Evolutionary conservation across 53 echinoderm and acorn worm species (phyloP).

Genomic region (Patiria pectinifera): DNA sequence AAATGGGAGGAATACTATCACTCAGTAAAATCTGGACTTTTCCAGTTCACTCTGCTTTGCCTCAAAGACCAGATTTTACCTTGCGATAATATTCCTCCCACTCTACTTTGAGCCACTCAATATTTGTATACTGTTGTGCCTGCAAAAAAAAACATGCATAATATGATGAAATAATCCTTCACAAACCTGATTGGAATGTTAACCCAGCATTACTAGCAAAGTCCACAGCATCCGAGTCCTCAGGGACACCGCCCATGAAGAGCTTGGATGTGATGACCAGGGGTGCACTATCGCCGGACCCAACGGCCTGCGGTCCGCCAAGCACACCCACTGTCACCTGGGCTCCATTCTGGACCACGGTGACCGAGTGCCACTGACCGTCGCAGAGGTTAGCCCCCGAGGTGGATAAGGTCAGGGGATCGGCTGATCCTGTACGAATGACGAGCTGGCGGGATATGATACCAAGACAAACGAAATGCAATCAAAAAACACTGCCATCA

Average conservation of each 20-base stretch:
- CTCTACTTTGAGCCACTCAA: no score
- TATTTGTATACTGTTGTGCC: no score
- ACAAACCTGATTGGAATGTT: slow-evolving; percentile 55
- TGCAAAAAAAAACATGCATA: no score
- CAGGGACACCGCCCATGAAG: slow-evolving; percentile 80
- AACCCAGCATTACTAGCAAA: slow-evolving; percentile 57
- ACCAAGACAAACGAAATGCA: neutral
- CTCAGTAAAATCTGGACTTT: no score
- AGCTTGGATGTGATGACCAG: slow-evolving; percentile 71
- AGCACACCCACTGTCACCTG: slow-evolving; percentile 36
- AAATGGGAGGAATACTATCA: no score
- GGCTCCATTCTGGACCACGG: slow-evolving; percentile 69
- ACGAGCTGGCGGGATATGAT: slow-evolving; percentile 49
- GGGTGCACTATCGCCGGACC: neutral
- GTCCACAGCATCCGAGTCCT: slow-evolving; percentile 68
- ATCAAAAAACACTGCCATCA: neutral
- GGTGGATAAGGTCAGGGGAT: slow-evolving; percentile 36
- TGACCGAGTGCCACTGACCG: slow-evolving; percentile 82
- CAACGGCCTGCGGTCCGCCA: slow-evolving; percentile 32
- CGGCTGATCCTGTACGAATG: slow-evolving; percentile 62
- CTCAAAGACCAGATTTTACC: no score
- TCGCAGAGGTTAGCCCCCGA: slow-evolving; percentile 74
- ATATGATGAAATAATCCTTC: neutral
- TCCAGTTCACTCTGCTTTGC: no score
- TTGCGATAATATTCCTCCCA: no score